These are phyloP conservation scores for Meta bourneti DNA, from an alignment of 2,888 invertebrate genomes.

Conservation along the genomic window DNA sequence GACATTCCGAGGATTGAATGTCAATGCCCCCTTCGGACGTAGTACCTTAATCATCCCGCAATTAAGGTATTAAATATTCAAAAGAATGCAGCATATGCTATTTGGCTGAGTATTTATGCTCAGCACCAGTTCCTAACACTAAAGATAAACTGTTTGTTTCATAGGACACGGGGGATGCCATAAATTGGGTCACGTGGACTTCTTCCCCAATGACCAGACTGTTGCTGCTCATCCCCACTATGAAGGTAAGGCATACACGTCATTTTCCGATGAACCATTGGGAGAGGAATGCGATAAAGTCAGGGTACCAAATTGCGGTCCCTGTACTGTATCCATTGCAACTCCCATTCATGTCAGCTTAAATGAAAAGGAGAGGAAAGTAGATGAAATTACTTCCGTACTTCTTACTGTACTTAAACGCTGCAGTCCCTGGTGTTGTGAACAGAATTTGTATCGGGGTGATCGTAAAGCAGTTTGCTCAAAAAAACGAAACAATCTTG, in stretches of 20 bases:
- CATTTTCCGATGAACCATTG: background rate
- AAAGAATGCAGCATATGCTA: no score
- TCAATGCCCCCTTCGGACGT: no score
- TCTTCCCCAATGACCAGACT: conserved; percentile 62
- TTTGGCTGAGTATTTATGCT: no score
- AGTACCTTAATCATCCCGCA: no score
- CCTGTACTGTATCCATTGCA: background rate
- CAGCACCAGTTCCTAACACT: no score
- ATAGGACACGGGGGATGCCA: conserved; percentile 73
- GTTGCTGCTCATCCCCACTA: conserved; percentile 40
- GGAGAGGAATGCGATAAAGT: background rate
- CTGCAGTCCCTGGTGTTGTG: no score
- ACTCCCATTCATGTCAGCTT: background rate
- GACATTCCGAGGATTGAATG: no score
- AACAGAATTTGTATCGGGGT: no score
- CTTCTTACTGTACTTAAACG: background rate
- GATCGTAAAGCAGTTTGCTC: no score
- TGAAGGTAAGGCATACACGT: conserved; percentile 47
- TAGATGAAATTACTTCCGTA: background rate
- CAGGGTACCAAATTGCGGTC: no score
- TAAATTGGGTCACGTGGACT: conserved; percentile 70
- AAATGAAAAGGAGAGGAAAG: background rate
- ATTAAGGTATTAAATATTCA: no score
- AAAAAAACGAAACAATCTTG: no score
- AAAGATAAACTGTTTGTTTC: conserved; percentile 1